These are phyloP conservation scores for Burhinus oedicnemus DNA, from an alignment of 2,113 vertebrate species.

Conservation along the genomic window DNA sequence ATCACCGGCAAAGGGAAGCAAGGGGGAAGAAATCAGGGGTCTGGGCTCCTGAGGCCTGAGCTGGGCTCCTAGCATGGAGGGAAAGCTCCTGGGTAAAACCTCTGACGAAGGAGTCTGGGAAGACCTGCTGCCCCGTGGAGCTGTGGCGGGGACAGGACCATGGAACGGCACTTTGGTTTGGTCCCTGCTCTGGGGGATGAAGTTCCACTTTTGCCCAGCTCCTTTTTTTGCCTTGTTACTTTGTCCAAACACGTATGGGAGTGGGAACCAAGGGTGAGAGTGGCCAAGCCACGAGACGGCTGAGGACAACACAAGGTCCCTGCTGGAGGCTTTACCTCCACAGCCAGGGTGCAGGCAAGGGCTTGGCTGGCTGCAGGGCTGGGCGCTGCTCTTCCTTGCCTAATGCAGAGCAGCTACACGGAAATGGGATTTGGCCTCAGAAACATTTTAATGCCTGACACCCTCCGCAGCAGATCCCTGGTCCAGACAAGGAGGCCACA, in stretches of 20 bases:
- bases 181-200: accelerated
- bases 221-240: not conserved
- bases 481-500: too few relatives aligned
- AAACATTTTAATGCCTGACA: not conserved
- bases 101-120: not conserved
- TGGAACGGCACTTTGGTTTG: accelerated
- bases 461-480: not conserved
- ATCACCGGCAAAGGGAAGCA: not conserved
- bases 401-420: not conserved
- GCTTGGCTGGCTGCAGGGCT: not conserved
- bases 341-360: accelerated
- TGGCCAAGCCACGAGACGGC: accelerated
- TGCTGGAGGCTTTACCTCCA: accelerated
- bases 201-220: not conserved
- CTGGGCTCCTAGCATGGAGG: not conserved
- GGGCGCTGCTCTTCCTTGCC: not conserved
- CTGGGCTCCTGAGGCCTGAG: not conserved
- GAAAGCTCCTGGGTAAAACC: accelerated
- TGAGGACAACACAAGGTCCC: not conserved
- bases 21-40: not conserved
- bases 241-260: not conserved
- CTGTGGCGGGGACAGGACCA: accelerated
- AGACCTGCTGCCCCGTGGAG: accelerated
- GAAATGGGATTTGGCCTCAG: not conserved
- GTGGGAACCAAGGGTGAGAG: not conserved